These are phyloP conservation scores for Oegoconia quadripuncta DNA, from an alignment of 2,888 invertebrate genomes.

Conservation along the genomic window DNA sequence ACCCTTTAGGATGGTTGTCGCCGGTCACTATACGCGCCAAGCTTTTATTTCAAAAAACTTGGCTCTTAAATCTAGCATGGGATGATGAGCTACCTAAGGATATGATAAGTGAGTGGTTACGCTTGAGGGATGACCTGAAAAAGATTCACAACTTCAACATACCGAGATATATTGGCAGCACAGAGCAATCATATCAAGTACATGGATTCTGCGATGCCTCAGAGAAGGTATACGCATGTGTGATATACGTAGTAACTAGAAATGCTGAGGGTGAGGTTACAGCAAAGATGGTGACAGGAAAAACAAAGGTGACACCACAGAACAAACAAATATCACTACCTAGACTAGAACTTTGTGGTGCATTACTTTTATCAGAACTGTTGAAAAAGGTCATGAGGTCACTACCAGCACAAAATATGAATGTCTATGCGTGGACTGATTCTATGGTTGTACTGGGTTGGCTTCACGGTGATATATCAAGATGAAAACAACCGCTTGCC, in stretches of 20 bases:
- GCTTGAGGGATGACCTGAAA: conserved; percentile 3
- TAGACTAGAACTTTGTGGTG: conserved; percentile 20
- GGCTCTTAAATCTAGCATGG: conserved; percentile 16
- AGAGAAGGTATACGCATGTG: conserved; percentile 19
- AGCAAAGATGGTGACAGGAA: conserved; percentile 14
- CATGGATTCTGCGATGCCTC: conserved; percentile 22
- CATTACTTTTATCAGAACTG: conserved; percentile 14
- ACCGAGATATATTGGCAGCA: conserved; percentile 13
- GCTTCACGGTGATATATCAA: too few species aligned
- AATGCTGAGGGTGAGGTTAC: conserved; percentile 3
- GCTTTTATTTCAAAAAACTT: conserved; percentile 18
- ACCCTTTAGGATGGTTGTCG: conserved; percentile 9
- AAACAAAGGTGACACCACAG: conserved; percentile 23
- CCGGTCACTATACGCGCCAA: conserved; percentile 10
- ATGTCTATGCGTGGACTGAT: conserved; percentile 17
- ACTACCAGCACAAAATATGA: background rate
- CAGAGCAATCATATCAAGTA: conserved; percentile 11
- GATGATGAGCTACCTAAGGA: conserved; percentile 12
- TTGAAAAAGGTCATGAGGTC: conserved; percentile 10
- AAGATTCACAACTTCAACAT: background rate
- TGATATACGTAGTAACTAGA: conserved; percentile 11
- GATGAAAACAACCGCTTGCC: too few species aligned
- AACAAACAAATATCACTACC: conserved; percentile 18
- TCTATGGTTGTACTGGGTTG: conserved; percentile 19
- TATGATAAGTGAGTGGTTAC: conserved; percentile 4